Percentiles rank a stretch among this genome's conserved stretches.
Conservation (phyloP, 2,113 vertebrate genomes). For the Pristiophorus japonicus region DNA sequence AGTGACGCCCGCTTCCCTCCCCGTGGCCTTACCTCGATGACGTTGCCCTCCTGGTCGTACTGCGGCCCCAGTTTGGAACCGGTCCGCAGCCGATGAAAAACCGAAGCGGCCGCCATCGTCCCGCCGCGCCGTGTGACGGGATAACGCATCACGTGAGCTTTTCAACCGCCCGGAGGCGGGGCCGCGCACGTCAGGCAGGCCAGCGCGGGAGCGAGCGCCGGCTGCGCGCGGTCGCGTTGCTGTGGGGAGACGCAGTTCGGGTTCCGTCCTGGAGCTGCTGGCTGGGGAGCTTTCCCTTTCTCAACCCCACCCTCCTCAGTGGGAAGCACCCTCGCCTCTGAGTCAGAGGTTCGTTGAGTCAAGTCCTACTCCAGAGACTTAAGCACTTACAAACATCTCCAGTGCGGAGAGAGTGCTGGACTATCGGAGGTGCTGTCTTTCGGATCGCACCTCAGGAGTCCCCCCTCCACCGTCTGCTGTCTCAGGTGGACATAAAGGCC, state of each 20-base stretch:
- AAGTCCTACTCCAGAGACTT: no score
- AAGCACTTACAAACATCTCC: no score
- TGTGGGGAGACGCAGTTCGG: background rate
- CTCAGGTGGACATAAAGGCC: no score
- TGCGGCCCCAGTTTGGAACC: constrained; percentile 60
- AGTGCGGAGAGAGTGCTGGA: no score
- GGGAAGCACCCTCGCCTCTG: no score
- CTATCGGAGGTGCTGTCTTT: no score
- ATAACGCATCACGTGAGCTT: background rate
- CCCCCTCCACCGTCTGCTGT: no score
- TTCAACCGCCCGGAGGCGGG: background rate
- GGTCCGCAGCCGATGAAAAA: constrained; percentile 59
- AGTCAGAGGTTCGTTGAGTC: no score
- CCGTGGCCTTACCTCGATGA: constrained; percentile 55
- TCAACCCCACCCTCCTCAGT: no score
- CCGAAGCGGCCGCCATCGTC: constrained; percentile 56
- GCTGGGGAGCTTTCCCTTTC: background rate
- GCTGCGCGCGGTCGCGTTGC: background rate
- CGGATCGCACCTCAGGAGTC: no score
- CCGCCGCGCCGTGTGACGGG: no score
- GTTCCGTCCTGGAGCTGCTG: background rate
- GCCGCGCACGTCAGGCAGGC: no score
- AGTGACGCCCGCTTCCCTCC: background rate
- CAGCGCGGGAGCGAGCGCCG: background rate
- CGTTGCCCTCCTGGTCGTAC: constrained; percentile 63